Conservation (phyloP, 2,797 vertebrate species). For the Gobionotothen gibberifrons region DNA sequence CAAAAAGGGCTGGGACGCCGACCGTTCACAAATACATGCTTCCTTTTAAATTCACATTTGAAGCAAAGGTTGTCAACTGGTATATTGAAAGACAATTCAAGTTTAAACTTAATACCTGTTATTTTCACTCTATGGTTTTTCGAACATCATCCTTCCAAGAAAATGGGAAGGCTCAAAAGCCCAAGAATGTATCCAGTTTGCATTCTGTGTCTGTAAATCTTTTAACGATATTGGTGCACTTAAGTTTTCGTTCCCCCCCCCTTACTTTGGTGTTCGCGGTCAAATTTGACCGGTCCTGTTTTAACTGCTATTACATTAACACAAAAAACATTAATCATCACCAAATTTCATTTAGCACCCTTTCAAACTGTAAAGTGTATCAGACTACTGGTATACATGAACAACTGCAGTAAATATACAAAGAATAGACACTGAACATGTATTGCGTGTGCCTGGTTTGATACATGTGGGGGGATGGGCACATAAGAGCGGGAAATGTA, state of each 20-base stretch:
- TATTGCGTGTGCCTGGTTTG: too few relatives aligned
- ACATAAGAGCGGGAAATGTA: too few relatives aligned
- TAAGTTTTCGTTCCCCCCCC: not conserved
- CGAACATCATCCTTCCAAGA: slow-evolving; percentile 46
- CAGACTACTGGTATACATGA: too few relatives aligned
- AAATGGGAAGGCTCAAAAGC: slow-evolving; percentile 26
- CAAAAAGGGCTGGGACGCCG: not conserved
- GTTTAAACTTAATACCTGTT: slow-evolving; percentile 46
- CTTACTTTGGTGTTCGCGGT: too few relatives aligned
- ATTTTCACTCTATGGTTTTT: not conserved
- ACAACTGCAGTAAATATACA: too few relatives aligned
- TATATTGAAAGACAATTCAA: not conserved
- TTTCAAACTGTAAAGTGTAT: too few relatives aligned
- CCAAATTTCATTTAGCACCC: too few relatives aligned
- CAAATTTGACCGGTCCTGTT: too few relatives aligned
- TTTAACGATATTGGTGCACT: not conserved
- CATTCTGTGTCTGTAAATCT: slow-evolving; percentile 34
- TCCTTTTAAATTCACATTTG: slow-evolving; percentile 17
- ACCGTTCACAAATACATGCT: not conserved
- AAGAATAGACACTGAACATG: too few relatives aligned
- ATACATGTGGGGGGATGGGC: too few relatives aligned
- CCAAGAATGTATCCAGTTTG: slow-evolving; percentile 19
- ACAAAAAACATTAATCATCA: too few relatives aligned
- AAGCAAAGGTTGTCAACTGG: not conserved
- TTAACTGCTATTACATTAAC: too few relatives aligned